These are phyloP conservation scores for Acanthis flammea DNA, from an alignment of 2,797 vertebrate species.

Conservation along the genomic window DNA sequence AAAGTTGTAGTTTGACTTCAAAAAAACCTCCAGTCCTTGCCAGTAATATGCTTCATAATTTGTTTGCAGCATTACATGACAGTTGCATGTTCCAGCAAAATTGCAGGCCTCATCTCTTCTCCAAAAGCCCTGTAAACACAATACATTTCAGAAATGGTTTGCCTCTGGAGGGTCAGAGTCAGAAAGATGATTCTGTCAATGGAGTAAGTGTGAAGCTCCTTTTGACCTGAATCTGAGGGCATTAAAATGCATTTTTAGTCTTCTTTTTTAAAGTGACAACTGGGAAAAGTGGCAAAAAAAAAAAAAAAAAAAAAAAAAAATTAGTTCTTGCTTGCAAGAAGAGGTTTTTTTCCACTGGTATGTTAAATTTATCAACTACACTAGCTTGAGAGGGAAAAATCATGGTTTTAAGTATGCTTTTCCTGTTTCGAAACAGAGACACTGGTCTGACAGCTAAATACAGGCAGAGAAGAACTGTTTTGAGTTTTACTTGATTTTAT, in stretches of 20 bases:
- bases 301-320: background rate
- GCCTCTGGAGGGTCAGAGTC: conserved; percentile 3
- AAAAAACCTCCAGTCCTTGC: background rate
- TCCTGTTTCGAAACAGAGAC: background rate
- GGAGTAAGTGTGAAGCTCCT: background rate
- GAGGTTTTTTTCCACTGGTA: background rate
- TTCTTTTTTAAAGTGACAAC: background rate
- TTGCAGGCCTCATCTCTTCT: background rate
- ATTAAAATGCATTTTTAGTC: background rate
- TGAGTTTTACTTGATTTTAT: background rate
- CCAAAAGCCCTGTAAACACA: conserved; percentile 21
- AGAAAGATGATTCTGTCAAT: conserved; percentile 44
- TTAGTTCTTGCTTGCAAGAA: background rate
- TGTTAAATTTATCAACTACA: background rate
- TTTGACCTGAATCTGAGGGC: conserved; percentile 10
- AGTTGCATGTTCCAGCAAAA: conserved; percentile 4
- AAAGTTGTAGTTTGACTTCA: background rate
- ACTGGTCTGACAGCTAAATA: background rate
- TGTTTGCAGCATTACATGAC: background rate
- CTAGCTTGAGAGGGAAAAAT: background rate
- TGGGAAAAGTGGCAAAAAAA: background rate
- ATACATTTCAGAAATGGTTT: conserved; percentile 26
- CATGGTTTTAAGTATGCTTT: background rate
- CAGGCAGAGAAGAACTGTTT: background rate
- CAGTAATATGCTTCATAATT: background rate